Evolutionary conservation across 2,113 vertebrate genomes (phyloP).

Genomic region (Nycticorax nycticorax): DNA sequence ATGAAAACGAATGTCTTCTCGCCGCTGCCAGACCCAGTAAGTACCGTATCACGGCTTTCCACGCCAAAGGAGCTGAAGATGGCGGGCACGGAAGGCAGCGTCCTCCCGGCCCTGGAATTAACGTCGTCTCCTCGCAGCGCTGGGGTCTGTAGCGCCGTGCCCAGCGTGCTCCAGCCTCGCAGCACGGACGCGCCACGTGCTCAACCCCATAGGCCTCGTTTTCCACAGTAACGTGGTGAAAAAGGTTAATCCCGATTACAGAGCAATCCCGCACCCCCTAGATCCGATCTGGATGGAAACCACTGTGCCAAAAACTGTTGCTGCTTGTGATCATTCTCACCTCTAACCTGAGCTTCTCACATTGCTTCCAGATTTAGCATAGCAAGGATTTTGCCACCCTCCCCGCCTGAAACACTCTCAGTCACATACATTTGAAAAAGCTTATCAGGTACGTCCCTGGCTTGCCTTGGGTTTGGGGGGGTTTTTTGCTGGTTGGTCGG

Average conservation of each 20-base stretch:
- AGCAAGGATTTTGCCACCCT: slow-evolving; percentile 23
- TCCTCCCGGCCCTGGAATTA: fast-evolving
- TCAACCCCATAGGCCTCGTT: neutral
- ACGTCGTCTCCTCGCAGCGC: fast-evolving
- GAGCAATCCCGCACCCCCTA: fast-evolving
- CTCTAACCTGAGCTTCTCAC: neutral
- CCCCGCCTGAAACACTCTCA: neutral
- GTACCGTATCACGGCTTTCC: fast-evolving
- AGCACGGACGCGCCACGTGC: fast-evolving
- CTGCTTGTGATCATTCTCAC: neutral
- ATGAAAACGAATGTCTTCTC: neutral
- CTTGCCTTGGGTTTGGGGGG: neutral
- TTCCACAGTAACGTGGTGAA: fast-evolving
- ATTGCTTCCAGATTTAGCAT: neutral
- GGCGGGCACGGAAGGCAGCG: fast-evolving
- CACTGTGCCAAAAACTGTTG: neutral
- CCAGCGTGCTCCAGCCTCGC: neutral
- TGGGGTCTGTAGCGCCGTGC: fast-evolving
- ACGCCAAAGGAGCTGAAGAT: neutral
- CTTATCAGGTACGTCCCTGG: slow-evolving; percentile 3
- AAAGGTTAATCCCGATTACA: neutral
- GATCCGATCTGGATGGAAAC: neutral
- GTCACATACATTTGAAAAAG: neutral
- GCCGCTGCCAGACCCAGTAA: neutral
- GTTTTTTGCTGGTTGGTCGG: neutral